Base-by-base conservation (phyloP, 2,113 vertebrate genomes). In the Dunckerocampus dactyliophorus region DNA sequence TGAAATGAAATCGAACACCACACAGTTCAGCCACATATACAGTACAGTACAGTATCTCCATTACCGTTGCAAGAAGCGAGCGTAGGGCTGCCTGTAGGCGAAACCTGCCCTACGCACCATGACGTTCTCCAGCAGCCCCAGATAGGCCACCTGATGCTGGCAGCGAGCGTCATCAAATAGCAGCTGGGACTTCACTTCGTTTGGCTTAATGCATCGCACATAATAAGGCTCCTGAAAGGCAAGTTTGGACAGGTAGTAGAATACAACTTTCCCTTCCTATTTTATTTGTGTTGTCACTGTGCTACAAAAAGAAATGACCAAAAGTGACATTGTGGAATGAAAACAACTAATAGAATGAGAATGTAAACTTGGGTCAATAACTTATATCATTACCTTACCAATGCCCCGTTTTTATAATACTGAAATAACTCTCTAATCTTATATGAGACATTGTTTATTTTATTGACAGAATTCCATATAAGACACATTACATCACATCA, bases 111-210 rank as follows among this genome's bases (percentile, higher is more conserved):
- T 85, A 7, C 95, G 92, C 20, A 98, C 95, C 3, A 91, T 87
- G 59, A 98, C 94, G 1, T 98, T 98, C 91, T 98, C 95, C 85
- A 98, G 83, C 34, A 98, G 87, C 19, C 95, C 95, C 63, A 97
- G 86, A 83, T 97, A 97, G 0, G 91, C 87, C 37, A 98, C 94
- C 89, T 98, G 95, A 63, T 97, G 95, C 8, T 88, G 75, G 68
- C 95, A 95, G 50, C 92, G 92, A 2, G 88, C 89, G 0, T 90
- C 89, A 0, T 98, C 91, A 0, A 97, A 91, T 54, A 88, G 6
- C 31, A 87, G 49, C 0, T 95, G 80, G 0, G 92, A 92, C 86
- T 97, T 97, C 74, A 91, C 74, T 64, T 95, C 93, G 0, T 98
- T 98, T 62, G 95, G 95, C 62, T 98, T 98, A 51, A 98, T 86